Evolutionary conservation across 2,797 vertebrate species (phyloP).

Genomic region (Tragopan temminckii): DNA sequence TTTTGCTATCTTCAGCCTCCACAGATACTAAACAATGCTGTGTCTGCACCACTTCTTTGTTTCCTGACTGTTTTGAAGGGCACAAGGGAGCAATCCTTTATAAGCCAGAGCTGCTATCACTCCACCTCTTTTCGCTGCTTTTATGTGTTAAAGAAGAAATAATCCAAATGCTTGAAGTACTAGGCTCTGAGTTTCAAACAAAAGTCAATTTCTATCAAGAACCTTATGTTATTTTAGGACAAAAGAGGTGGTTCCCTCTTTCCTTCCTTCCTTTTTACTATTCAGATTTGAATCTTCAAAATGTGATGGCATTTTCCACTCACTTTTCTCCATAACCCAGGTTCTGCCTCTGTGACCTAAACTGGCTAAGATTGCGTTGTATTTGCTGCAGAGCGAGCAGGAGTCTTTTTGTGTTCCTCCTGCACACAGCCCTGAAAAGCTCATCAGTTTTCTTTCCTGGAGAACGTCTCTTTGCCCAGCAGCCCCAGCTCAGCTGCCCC

Average conservation of each 20-base stretch:
- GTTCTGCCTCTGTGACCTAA: accelerated
- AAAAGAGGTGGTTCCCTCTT: background rate
- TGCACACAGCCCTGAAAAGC: background rate
- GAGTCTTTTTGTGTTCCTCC: background rate
- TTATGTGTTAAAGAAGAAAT: background rate
- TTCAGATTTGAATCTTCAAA: accelerated
- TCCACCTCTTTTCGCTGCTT: background rate
- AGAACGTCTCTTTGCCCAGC: background rate
- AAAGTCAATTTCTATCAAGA: background rate
- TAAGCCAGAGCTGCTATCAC: background rate
- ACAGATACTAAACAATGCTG: background rate
- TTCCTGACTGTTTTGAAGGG: background rate
- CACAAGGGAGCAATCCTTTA: background rate
- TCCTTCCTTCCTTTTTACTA: background rate
- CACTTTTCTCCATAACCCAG: background rate
- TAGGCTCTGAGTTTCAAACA: background rate
- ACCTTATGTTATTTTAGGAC: background rate
- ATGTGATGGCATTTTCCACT: accelerated
- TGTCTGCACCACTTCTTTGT: background rate
- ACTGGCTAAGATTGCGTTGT: accelerated
- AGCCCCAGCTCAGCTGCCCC: background rate
- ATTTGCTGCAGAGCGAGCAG: accelerated
- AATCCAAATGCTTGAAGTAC: accelerated
- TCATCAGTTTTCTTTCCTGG: background rate
- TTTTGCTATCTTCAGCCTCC: background rate